phyloP scores from a whole-genome alignment of 2,113 vertebrate species.

The Acrocephalus arundinaceus region DNA sequence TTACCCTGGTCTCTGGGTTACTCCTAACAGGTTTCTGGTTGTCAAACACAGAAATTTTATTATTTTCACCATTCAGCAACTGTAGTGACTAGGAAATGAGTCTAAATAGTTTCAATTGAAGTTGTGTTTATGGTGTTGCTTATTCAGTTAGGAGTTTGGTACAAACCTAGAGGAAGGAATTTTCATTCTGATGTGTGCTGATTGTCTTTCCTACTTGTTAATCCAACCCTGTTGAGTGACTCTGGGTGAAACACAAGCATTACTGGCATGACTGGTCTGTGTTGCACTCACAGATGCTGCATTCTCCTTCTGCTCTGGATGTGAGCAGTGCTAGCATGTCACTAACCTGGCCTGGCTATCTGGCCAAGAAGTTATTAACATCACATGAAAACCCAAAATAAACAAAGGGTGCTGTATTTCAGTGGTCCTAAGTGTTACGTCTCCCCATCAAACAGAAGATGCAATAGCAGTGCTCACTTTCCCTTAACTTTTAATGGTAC shows the following conservation, averaged over 20 bases:
- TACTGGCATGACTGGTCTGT: neutral
- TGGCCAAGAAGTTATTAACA: neutral
- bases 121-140: neutral
- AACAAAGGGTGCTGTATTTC: neutral
- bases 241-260: neutral
- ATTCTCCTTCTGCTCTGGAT: neutral
- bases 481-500: neutral
- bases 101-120: neutral
- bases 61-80: neutral
- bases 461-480: neutral
- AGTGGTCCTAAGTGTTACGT: neutral
- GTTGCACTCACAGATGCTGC: neutral
- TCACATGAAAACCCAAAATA: neutral
- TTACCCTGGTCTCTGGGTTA: neutral
- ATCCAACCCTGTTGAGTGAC: neutral
- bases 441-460: neutral
- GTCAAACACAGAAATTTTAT: neutral
- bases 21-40: neutral
- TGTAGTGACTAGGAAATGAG: neutral
- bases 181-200: neutral
- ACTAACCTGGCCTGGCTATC: neutral
- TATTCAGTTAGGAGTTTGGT: neutral
- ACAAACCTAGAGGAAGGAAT: neutral
- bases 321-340: neutral
- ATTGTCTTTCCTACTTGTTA: neutral